Evolutionary conservation across 2,113 vertebrate species (phyloP).

Genomic region (Struthidea cinerea): DNA sequence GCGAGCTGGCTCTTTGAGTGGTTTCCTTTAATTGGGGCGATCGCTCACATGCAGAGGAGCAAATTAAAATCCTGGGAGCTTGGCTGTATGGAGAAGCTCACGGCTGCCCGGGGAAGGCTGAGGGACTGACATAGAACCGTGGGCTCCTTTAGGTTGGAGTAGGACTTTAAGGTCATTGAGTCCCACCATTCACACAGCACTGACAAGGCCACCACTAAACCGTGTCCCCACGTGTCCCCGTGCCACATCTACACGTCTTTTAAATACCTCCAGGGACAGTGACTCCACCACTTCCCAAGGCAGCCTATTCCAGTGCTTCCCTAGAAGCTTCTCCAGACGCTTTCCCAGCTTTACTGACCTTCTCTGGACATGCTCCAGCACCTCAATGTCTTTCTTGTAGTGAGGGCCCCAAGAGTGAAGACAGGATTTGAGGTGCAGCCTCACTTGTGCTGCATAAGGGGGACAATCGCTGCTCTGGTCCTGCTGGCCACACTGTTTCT

Average conservation of each 20-base stretch:
- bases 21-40: background rate
- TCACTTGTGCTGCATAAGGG: background rate
- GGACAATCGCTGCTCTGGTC: background rate
- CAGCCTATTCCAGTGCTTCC: background rate
- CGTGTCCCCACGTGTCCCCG: background rate
- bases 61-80: background rate
- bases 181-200: rapidly evolving
- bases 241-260: background rate
- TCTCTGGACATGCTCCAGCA: background rate
- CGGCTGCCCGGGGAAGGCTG: rapidly evolving
- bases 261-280: background rate
- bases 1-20: background rate
- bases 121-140: background rate
- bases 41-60: background rate
- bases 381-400: background rate
- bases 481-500: background rate
- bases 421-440: background rate
- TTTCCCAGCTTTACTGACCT: background rate
- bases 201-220: background rate
- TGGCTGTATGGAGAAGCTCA: background rate
- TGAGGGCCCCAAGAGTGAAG: background rate
- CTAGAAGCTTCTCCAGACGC: background rate
- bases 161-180: rapidly evolving
- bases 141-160: background rate
- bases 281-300: background rate